Evolutionary conservation across 1,140 invertebrate genomes (phyloP).

Genomic region (Melipona quadrifasciata): DNA sequence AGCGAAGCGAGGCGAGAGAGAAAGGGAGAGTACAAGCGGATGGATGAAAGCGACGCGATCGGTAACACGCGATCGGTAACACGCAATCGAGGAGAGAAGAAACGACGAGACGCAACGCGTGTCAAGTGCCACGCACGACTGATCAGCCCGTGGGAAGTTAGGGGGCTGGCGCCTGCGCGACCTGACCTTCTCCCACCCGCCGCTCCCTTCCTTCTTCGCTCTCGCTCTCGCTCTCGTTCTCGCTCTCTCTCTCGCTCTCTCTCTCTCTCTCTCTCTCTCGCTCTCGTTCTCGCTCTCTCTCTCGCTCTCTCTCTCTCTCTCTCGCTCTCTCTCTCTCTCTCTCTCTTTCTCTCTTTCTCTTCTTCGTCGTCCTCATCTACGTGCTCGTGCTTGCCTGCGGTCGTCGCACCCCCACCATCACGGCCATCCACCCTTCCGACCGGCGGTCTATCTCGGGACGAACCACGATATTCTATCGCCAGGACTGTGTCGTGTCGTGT

Average conservation of each 20-base stretch:
- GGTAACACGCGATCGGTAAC: not conserved
- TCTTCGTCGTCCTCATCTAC: not conserved
- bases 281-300: too few species aligned
- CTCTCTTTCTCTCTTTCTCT: not conserved
- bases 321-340: conserved; percentile 1
- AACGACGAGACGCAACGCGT: conserved; percentile 48
- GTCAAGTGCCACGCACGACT: conserved; percentile 69
- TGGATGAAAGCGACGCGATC: conserved; percentile 1
- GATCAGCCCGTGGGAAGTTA: conserved; percentile 54
- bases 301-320: not conserved
- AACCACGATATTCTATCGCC: conserved; percentile 34
- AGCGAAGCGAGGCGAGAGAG: not conserved
- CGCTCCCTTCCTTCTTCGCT: too few species aligned
- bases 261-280: not conserved
- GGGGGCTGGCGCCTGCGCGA: conserved; percentile 60
- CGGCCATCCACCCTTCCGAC: conserved; percentile 43
- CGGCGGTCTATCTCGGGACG: conserved; percentile 35
- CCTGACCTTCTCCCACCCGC: conserved; percentile 16
- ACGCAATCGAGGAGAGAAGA: not conserved
- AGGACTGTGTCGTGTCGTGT: too few species aligned
- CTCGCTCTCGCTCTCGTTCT: conserved; percentile 16
- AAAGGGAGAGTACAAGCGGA: not conserved
- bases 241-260: not conserved
- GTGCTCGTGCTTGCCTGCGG: not conserved
- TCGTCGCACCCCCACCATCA: conserved; percentile 32